Evolutionary conservation across 1,140 invertebrate genomes (phyloP).

Genomic region (Lordiphosa clarofinis): DNA sequence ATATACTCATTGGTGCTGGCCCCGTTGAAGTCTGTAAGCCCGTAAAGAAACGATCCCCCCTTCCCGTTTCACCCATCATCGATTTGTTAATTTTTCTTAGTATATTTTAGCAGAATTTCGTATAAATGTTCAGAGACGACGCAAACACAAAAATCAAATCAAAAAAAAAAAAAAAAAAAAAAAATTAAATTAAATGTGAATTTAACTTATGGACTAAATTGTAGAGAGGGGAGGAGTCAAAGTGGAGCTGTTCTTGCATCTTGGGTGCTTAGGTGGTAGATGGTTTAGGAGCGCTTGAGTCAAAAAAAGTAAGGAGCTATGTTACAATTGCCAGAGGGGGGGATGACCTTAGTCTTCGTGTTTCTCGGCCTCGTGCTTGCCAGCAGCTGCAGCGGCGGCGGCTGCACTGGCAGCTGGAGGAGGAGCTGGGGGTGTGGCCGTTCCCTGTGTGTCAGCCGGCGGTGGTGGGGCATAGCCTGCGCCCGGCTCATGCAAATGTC

Average conservation of each 20-base stretch:
- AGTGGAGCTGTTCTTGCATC: background rate
- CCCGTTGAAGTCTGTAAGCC: no score
- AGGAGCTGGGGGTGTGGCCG: conserved; percentile 4
- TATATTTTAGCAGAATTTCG: conserved; percentile 25
- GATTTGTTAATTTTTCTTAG: conserved; percentile 2
- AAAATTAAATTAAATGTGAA: no score
- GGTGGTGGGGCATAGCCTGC: conserved; percentile 6
- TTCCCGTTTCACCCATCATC: no score
- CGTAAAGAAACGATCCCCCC: no score
- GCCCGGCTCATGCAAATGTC: conserved; percentile 18
- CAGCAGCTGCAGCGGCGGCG: conserved; percentile 11
- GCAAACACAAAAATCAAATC: conserved; percentile 17
- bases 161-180: conserved; percentile 32
- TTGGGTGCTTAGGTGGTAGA: background rate
- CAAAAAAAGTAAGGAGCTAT: conserved; percentile 27
- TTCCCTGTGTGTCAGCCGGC: background rate
- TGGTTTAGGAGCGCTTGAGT: background rate
- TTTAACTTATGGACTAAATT: conserved; percentile 12
- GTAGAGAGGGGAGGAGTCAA: background rate
- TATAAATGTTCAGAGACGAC: background rate
- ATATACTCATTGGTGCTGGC: no score
- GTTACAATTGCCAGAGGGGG: conserved; percentile 39
- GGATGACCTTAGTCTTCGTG: conserved; percentile 39
- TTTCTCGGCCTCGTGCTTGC: conserved; percentile 49
- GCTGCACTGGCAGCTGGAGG: conserved; percentile 6